These are phyloP conservation scores for Atrina japonica DNA, from an alignment of 2,888 invertebrate species.

Conservation along the genomic window DNA sequence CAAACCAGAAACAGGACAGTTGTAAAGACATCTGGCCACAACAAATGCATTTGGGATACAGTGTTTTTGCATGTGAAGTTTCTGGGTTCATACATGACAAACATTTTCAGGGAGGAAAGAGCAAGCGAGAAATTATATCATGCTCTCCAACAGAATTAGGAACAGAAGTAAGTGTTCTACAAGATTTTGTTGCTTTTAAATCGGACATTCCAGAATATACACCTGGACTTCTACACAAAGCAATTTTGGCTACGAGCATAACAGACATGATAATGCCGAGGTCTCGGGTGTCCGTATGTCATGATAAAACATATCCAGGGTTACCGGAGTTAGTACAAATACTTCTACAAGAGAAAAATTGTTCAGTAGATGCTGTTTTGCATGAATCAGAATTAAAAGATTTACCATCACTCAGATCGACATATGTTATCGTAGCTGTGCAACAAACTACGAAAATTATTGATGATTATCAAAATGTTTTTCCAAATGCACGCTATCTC, in stretches of 20 bases:
- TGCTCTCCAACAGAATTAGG: not conserved
- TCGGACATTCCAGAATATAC: not conserved
- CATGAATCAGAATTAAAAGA: too few relatives aligned
- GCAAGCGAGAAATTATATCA: constrained; percentile 4
- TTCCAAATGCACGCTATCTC: not conserved
- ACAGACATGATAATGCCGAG: constrained; percentile 4
- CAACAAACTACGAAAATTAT: too few relatives aligned
- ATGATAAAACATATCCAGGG: not conserved
- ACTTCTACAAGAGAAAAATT: constrained; percentile 11
- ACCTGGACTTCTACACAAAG: not conserved
- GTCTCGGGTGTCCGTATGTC: not conserved
- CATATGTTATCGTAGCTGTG: too few relatives aligned
- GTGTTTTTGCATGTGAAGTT: too few relatives aligned
- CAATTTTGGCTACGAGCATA: constrained; percentile 8
- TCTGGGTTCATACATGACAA: too few relatives aligned
- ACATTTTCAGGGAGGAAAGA: not conserved
- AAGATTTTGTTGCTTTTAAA: constrained; percentile 4
- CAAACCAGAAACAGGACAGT: too few relatives aligned
- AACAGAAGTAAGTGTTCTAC: not conserved
- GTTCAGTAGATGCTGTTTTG: not conserved
- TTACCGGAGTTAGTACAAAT: not conserved
- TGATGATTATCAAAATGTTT: not conserved
- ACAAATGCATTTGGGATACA: too few relatives aligned
- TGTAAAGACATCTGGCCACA: too few relatives aligned
- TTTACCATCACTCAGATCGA: too few relatives aligned